Percentiles rank a stretch among this genome's conserved stretches.
These are phyloP conservation scores for Cherax destructor DNA, from an alignment of 1,140 invertebrate species.

Conservation along the genomic window DNA sequence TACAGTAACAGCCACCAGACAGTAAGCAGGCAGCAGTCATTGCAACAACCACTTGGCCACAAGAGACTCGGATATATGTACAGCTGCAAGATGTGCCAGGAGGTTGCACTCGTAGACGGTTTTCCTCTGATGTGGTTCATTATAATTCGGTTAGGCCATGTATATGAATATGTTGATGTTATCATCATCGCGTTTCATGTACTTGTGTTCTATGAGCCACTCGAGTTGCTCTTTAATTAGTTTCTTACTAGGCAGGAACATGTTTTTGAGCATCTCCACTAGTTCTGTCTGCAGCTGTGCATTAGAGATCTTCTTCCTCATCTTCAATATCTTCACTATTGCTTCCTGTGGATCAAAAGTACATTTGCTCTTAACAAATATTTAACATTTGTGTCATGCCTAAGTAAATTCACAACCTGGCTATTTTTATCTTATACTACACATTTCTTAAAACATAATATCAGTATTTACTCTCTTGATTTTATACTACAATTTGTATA, in stretches of 20 bases:
- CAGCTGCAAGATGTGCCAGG: background rate
- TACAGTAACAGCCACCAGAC: constrained; percentile 17
- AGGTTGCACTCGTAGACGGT: constrained; percentile 7
- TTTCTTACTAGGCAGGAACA: constrained; percentile 99
- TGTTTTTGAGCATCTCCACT: constrained; percentile 98
- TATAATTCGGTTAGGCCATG: constrained; percentile 83
- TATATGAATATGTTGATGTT: constrained; percentile 99
- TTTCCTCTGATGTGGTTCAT: background rate
- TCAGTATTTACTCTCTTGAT: too few species aligned
- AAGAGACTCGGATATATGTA: constrained; percentile 5
- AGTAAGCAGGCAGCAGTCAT: constrained; percentile 17
- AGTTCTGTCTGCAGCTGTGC: constrained; percentile 96
- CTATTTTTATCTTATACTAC: too few species aligned
- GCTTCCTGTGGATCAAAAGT: constrained; percentile 86
- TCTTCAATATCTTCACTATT: constrained; percentile 99
- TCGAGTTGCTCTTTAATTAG: constrained; percentile 99
- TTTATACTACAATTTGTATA: too few species aligned
- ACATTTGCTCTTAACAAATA: background rate
- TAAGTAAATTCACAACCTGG: too few species aligned
- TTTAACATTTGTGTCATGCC: background rate
- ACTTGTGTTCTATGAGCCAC: constrained; percentile 99
- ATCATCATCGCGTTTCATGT: constrained; percentile 96
- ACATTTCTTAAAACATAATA: too few species aligned
- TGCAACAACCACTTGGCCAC: constrained; percentile 12
- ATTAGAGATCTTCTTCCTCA: constrained; percentile 95